phyloP scores from a whole-genome alignment of 2,888 invertebrate species.

The Catocala nupta region DNA sequence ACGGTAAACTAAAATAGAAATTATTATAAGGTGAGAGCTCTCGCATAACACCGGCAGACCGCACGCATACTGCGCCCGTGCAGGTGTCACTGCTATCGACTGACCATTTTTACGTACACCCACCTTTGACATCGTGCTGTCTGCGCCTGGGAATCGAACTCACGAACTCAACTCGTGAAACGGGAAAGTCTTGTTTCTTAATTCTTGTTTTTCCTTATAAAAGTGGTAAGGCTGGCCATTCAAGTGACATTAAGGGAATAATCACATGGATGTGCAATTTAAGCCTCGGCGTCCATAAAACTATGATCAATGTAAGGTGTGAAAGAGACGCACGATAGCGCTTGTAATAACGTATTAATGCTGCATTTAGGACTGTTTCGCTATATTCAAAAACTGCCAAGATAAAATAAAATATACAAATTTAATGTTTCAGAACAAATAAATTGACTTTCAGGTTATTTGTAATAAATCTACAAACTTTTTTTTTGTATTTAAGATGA shows the following conservation, averaged over 20 bases:
- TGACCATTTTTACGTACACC: conserved; percentile 60
- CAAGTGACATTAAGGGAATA: conserved; percentile 4
- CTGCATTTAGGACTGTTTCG: no score
- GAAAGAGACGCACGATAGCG: no score
- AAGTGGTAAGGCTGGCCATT: neutral
- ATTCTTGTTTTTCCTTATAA: conserved; percentile 12
- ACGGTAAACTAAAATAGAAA: no score
- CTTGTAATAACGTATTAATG: no score
- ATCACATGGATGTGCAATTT: neutral
- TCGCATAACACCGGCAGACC: conserved; percentile 45
- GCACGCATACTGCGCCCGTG: conserved; percentile 45
- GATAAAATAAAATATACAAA: no score
- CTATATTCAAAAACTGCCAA: no score
- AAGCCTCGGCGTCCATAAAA: no score
- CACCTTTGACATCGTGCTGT: conserved; percentile 55
- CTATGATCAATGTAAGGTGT: no score
- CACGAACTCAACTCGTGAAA: conserved; percentile 34
- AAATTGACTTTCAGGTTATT: no score
- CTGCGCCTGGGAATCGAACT: conserved; percentile 47
- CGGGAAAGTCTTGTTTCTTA: conserved; percentile 31
- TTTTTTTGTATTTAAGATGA: no score
- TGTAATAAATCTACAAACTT: no score
- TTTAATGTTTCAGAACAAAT: no score
- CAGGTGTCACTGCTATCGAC: conserved; percentile 56
- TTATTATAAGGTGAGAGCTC: neutral